Conservation (phyloP, 2,797 vertebrate species). For the Smutsia gigantea region DNA sequence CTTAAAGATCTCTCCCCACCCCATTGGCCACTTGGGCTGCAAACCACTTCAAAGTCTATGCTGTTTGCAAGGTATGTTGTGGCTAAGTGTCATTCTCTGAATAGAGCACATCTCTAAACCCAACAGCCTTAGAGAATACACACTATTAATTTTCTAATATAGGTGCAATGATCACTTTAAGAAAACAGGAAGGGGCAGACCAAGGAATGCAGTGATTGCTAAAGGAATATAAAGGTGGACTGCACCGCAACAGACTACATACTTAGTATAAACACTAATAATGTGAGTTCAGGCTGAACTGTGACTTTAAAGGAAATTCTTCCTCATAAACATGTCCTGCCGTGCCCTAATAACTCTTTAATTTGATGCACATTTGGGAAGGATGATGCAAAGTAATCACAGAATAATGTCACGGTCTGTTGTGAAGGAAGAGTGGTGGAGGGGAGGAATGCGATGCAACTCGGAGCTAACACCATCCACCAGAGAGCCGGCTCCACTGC, state of each 20-base stretch:
- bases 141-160: constrained; percentile 13
- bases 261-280: constrained; percentile 80
- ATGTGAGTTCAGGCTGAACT: constrained; percentile 81
- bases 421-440: constrained; percentile 69
- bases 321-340: constrained; percentile 82
- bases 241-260: constrained; percentile 72
- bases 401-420: constrained; percentile 76
- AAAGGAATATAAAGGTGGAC: constrained; percentile 76
- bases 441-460: constrained; percentile 72
- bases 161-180: constrained; percentile 49
- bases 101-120: not conserved
- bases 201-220: constrained; percentile 77
- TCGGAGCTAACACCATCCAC: constrained; percentile 69
- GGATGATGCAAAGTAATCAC: constrained; percentile 77
- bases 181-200: constrained; percentile 66
- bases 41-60: not conserved
- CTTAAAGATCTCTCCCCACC: not conserved
- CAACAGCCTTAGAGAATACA: not conserved
- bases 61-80: not conserved
- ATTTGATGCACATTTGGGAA: constrained; percentile 85
- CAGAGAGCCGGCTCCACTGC: constrained; percentile 73
- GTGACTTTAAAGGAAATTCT: constrained; percentile 83
- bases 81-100: not conserved
- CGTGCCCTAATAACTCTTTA: constrained; percentile 85
- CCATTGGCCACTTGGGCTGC: not conserved